These are phyloP conservation scores for Chrysotoxum bicinctum DNA, from an alignment of 2,888 invertebrate genomes.

Conservation along the genomic window DNA sequence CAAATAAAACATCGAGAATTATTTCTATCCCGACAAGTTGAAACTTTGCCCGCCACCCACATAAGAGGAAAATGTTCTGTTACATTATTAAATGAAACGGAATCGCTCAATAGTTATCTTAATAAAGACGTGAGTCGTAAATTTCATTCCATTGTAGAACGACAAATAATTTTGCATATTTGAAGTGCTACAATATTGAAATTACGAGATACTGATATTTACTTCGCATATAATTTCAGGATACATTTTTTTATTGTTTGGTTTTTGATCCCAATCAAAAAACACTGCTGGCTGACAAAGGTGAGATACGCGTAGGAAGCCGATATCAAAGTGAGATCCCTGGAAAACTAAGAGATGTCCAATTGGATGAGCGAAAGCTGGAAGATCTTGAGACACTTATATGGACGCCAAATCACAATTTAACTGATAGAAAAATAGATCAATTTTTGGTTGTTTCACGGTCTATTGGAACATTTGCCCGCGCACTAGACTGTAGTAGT, in stretches of 20 bases:
- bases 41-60: slow-evolving; percentile 98
- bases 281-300: slow-evolving; percentile 99
- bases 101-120: slow-evolving; percentile 97
- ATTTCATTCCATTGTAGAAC: slow-evolving; percentile 71
- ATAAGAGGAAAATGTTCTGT: slow-evolving; percentile 99
- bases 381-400: slow-evolving; percentile 94
- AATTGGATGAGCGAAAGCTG: slow-evolving; percentile 84
- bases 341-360: slow-evolving; percentile 90
- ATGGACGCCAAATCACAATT: slow-evolving; percentile 96
- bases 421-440: slow-evolving; percentile 98
- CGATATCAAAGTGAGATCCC: slow-evolving; percentile 98
- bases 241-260: slow-evolving; percentile 99
- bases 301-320: slow-evolving; percentile 95
- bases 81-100: slow-evolving; percentile 99
- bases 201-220: slow-evolving; percentile 23
- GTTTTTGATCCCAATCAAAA: slow-evolving; percentile 99
- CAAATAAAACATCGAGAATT: slow-evolving; percentile 98
- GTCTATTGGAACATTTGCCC: slow-evolving; percentile 98
- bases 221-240: slow-evolving; percentile 84
- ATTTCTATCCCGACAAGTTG: slow-evolving; percentile 98
- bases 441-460: slow-evolving; percentile 97
- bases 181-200: slow-evolving; percentile 9
- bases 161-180: slow-evolving; percentile 36
- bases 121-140: slow-evolving; percentile 93
- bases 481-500: slow-evolving; percentile 98